Base-by-base conservation (phyloP, 2,113 vertebrate species). In the Cromileptes altivelis region DNA sequence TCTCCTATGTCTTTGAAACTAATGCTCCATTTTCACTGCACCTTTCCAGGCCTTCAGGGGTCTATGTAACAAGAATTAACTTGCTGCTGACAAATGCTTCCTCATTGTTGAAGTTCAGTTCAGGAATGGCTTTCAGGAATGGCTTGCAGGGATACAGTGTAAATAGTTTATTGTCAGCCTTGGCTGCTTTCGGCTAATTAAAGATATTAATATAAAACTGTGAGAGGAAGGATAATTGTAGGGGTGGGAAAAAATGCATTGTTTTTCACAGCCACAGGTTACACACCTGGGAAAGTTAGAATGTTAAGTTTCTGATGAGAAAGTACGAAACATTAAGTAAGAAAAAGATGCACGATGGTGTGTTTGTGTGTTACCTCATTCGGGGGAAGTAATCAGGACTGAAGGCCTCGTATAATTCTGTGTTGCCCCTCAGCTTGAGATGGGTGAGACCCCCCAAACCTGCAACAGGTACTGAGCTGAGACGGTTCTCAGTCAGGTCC, bases 401-500 rank as follows among this genome's bases (percentile, higher is more conserved):
- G 94, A 98, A 97, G 65, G 95, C 92, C 67, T 97, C 96, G 0
- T 96, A 98, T 18, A 99, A 93, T 30, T 95, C 96, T 0, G 85
- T 90, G 92, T 99, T 99, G 78, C 97, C 97, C 88, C 91, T 97
- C 81, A 99, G 96, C 84, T 98, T 99, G 81, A 99, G 96, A 49
- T 98, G 97, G 37, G 96, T 97, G 78, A 99, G 91, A 79, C 96
- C 94, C 13, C 91, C 95, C 40, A 99, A 91, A 6, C 97, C 98
- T 1, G 91, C 92, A 89, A 97, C 91, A 3, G 98, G 98, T 62
- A 99, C 85, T 0, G 90, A 90, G 72, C 87, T 95, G 86, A 99
- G 95, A 62, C 12, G 94, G 90, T 99, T 99, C 84, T 96, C 94
- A 0, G 96, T 97, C 91, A 99, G 81, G 85, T 99, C 98, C 85